These are phyloP conservation scores for Morpho deidamia DNA, from an alignment of 2,888 invertebrate species.

Conservation along the genomic window DNA sequence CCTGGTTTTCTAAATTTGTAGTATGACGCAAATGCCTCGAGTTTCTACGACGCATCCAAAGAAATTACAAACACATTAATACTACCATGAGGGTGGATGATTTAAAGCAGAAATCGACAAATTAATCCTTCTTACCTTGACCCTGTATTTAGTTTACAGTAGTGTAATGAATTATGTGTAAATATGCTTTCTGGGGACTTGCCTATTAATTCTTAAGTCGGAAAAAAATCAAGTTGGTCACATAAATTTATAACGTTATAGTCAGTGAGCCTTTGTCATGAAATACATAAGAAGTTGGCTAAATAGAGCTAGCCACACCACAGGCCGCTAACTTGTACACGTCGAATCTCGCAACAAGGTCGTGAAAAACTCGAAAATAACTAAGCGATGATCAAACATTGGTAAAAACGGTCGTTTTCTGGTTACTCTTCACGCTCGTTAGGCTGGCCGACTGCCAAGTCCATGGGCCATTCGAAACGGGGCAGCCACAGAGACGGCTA, in stretches of 20 bases:
- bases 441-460: slow-evolving; percentile 58
- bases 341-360: slow-evolving; percentile 61
- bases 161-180: too few relatives aligned
- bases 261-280: neutral
- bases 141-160: neutral
- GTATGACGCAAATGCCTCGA: slow-evolving; percentile 45
- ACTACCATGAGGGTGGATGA: slow-evolving; percentile 17
- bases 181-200: too few relatives aligned
- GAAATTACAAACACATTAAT: slow-evolving; percentile 19
- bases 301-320: slow-evolving; percentile 46
- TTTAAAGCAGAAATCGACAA: slow-evolving; percentile 5
- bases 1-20: slow-evolving; percentile 42
- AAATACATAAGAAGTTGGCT: slow-evolving; percentile 27
- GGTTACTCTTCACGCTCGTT: slow-evolving; percentile 54
- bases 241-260: too few relatives aligned
- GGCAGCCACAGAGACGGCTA: slow-evolving; percentile 61
- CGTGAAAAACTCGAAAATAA: slow-evolving; percentile 66
- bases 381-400: slow-evolving; percentile 62
- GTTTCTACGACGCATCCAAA: slow-evolving; percentile 4
- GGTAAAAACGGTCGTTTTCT: slow-evolving; percentile 68
- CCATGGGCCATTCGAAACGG: slow-evolving; percentile 60
- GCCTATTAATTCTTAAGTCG: too few relatives aligned
- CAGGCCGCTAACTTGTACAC: slow-evolving; percentile 57
- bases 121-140: slow-evolving; percentile 4
- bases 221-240: too few relatives aligned